Conservation (phyloP, 1,140 invertebrate species). For the Drosophila triauraria region DNA sequence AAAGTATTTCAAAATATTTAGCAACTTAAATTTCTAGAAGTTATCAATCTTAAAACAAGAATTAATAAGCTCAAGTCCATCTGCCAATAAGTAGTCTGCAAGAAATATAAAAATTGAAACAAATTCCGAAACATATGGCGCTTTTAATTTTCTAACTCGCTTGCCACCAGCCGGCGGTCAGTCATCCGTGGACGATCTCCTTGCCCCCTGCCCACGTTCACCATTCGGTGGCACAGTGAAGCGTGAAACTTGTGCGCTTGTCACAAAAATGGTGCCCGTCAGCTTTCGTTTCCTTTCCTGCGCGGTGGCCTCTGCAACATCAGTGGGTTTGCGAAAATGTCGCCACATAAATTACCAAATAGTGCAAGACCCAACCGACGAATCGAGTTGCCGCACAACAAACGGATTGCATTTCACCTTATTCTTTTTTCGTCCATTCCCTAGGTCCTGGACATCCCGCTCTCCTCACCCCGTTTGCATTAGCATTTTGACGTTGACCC, state of each 20-base stretch:
- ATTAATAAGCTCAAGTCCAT: not conserved
- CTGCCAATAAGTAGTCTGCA: not conserved
- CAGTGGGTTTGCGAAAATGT: constrained; percentile 34
- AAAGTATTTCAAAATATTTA: not conserved
- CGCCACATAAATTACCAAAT: constrained; percentile 77
- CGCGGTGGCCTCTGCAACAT: constrained; percentile 42
- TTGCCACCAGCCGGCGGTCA: constrained; percentile 45
- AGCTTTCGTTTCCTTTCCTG: constrained; percentile 54
- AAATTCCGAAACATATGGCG: constrained; percentile 64
- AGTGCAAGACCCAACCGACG: constrained; percentile 40
- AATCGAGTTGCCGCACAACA: constrained; percentile 60
- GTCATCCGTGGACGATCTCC: constrained; percentile 29
- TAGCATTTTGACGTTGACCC: constrained; percentile 54
- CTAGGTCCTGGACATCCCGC: not conserved
- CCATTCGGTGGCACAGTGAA: constrained; percentile 68
- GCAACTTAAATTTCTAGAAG: not conserved
- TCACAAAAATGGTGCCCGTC: constrained; percentile 78
- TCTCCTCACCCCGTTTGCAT: constrained; percentile 38
- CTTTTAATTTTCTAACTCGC: constrained; percentile 59
- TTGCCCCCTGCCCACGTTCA: constrained; percentile 12
- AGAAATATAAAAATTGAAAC: constrained; percentile 15
- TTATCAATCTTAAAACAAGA: too few species aligned
- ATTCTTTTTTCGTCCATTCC: constrained; percentile 23
- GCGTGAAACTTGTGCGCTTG: constrained; percentile 80
- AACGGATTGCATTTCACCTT: constrained; percentile 49